Evolutionary conservation across 2,797 vertebrate species (phyloP), one percentile per base, ranked within the genome.

Genomic region (Helicolenus hilgendorfi): DNA sequence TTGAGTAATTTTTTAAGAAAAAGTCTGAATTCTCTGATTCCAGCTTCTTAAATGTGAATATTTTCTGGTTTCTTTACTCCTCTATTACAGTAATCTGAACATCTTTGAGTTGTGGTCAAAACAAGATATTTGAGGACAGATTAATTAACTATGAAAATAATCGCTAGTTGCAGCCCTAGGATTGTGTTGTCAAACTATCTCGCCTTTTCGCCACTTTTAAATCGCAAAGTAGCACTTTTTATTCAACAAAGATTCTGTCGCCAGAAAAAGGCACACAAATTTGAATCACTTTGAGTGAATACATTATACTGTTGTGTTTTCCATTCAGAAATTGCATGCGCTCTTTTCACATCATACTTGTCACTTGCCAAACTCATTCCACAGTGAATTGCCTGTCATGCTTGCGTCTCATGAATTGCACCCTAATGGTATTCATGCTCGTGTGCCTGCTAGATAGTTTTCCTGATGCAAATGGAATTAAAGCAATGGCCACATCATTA

Each of bases 401-500:
- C 62, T 80, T 59, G 58, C 29, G 4, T 77, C 38, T 84, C 68
- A 78, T 77, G 77, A 72, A 11, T 82, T 33, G 45, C 20, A 41
- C 60, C n/a, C 56, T 93, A 81, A 94, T 91, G 83, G 58, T 27
- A 56, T 89, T 89, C 59, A 60, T 72, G 74, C 85, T 49, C 60
- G 11, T 76, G 75, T 77, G 82, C 72, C 70, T 72, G 75, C 72
- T 60, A 64, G 81, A 93, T 90, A 62, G 72, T 87, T 92, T 89
- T 62, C 62, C 67, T 6, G 14, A 84, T 79, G 77, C 77, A 93
- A 91, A 91, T 89, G 71, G 38, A 62, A 89, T 93, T 86, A 92
- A 84, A 83, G 85, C 79, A 81, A 78, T 68, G 63, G 81, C 79
- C 79, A 58, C 74, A 86, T 90, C 93, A 89, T 95, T 93, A 91